A percentile compares a stretch with the other conserved stretches of the same genome.
phyloP scores from a whole-genome alignment of 2,797 vertebrate genomes.

The Dicrostonyx torquatus region DNA sequence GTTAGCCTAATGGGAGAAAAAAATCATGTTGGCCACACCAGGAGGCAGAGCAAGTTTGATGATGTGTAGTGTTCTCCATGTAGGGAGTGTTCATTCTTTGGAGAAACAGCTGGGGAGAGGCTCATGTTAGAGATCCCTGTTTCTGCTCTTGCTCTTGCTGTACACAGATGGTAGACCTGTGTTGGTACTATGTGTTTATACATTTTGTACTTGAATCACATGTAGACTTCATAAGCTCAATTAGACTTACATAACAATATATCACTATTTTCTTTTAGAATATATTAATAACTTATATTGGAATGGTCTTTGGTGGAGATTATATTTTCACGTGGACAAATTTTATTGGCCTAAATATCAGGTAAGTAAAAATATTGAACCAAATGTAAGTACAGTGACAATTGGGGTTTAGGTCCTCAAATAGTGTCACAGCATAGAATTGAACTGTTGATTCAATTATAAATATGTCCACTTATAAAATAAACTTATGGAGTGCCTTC shows the following conservation, averaged over 20 bases:
- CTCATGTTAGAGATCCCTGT: background rate
- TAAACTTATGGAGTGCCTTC: background rate
- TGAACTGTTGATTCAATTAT: background rate
- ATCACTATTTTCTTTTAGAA: slow-evolving; percentile 88
- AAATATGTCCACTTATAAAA: background rate
- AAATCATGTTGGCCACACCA: background rate
- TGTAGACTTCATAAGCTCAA: slow-evolving; percentile 63
- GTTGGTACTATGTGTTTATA: background rate
- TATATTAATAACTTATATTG: slow-evolving; percentile 97
- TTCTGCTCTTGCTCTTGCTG: background rate
- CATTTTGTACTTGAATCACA: slow-evolving; percentile 27
- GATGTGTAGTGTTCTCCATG: background rate
- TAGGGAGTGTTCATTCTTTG: background rate
- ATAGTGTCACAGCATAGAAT: slow-evolving; percentile 13
- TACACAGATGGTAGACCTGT: background rate
- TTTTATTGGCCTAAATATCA: slow-evolving; percentile 97
- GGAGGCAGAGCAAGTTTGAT: background rate
- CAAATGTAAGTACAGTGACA: background rate
- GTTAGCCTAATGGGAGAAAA: background rate
- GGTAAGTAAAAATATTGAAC: slow-evolving; percentile 86
- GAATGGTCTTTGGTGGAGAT: slow-evolving; percentile 98
- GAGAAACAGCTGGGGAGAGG: background rate
- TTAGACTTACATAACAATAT: slow-evolving; percentile 16
- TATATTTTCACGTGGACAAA: slow-evolving; percentile 99
- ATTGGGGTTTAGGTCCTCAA: background rate